Percentiles rank a stretch among this genome's conserved stretches.
Evolutionary conservation across 2,113 vertebrate genomes (phyloP).

Genomic region (Pao palembangensis): DNA sequence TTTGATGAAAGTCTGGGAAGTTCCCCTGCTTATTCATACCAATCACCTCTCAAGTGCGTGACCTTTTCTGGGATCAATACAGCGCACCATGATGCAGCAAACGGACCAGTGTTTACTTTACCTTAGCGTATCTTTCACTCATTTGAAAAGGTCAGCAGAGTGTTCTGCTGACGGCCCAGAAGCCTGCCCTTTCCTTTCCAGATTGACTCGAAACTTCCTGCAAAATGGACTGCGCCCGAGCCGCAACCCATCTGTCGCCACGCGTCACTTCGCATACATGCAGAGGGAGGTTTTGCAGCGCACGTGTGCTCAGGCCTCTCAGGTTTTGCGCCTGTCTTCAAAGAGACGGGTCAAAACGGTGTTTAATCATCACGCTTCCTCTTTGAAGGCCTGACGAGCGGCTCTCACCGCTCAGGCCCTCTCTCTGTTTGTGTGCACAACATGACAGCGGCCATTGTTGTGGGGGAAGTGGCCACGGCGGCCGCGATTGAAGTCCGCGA

Average conservation of each 20-base stretch:
- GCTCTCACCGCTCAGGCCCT: conserved; percentile 26
- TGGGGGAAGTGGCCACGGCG: conserved; percentile 55
- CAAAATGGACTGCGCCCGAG: conserved; percentile 35
- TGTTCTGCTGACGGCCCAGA: conserved; percentile 51
- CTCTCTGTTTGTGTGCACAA: conserved; percentile 66
- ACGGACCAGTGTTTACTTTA: conserved; percentile 67
- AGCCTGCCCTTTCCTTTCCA: conserved; percentile 53
- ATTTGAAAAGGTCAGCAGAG: conserved; percentile 71
- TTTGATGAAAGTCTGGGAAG: conserved; percentile 4
- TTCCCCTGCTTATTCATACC: conserved; percentile 38
- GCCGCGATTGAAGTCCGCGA: conserved; percentile 61
- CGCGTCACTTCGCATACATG: conserved; percentile 18
- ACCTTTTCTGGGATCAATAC: conserved; percentile 69
- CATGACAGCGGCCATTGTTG: conserved; percentile 52
- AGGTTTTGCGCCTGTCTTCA: conserved; percentile 49
- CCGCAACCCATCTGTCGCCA: conserved; percentile 8
- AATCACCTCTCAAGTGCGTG: conserved; percentile 58
- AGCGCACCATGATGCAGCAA: conserved; percentile 54
- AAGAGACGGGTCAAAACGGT: conserved; percentile 55
- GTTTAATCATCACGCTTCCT: conserved; percentile 56
- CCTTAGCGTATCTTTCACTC: conserved; percentile 63
- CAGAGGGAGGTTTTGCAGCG: not conserved
- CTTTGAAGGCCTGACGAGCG: conserved; percentile 64
- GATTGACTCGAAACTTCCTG: conserved; percentile 53
- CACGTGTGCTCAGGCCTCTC: conserved; percentile 10